phyloP scores from a whole-genome alignment of 2,113 vertebrate genomes.

The Pogona vitticeps region DNA sequence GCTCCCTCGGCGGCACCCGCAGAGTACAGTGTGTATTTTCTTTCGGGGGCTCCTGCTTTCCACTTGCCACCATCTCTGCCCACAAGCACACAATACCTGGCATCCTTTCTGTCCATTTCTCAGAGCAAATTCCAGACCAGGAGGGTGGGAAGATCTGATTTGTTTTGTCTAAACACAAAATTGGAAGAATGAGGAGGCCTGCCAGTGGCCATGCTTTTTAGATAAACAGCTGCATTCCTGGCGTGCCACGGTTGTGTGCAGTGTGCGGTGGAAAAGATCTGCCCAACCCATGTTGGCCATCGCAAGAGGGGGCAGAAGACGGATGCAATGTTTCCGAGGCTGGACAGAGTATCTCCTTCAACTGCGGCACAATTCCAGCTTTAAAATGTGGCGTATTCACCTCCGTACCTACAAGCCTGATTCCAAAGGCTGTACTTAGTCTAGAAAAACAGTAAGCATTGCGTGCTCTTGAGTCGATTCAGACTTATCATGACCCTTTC shows the following conservation, averaged over 20 bases:
- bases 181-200: conserved; percentile 68
- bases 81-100: not conserved
- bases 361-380: not conserved
- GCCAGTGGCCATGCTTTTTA: conserved; percentile 65
- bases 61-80: not conserved
- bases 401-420: too few species aligned
- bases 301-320: not conserved
- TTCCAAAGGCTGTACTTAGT: too few species aligned
- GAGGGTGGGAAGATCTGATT: conserved; percentile 61
- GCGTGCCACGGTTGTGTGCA: conserved; percentile 64
- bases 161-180: conserved; percentile 72
- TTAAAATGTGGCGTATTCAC: not conserved
- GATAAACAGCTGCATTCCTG: conserved; percentile 75
- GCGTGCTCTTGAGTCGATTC: too few species aligned
- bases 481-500: too few species aligned
- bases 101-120: conserved; percentile 30
- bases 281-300: conserved; percentile 58
- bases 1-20: too few species aligned
- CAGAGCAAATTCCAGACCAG: conserved; percentile 38
- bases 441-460: too few species aligned
- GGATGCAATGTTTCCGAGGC: not conserved
- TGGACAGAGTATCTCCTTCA: not conserved
- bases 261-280: conserved; percentile 57
- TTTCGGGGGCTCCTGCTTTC: conserved; percentile 7
- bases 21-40: not conserved